phyloP scores from a whole-genome alignment of 2,797 vertebrate species.

The Caiman crocodilus region DNA sequence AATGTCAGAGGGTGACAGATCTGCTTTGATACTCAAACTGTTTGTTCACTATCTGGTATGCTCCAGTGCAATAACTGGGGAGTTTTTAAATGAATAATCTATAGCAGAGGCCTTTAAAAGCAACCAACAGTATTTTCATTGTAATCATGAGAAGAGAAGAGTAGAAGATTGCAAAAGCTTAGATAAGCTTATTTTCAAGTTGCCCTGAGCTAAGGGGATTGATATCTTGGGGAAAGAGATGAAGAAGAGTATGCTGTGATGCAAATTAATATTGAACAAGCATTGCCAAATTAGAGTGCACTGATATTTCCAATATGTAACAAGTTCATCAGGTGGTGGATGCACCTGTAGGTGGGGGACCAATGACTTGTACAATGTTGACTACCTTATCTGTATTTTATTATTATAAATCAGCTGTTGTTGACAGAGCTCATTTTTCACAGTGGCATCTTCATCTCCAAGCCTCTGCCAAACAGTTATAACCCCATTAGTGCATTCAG shows the following conservation, averaged over 20 bases:
- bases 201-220: conserved; percentile 19
- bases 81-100: neutral
- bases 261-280: conserved; percentile 56
- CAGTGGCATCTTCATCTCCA: conserved; percentile 55
- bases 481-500: conserved; percentile 81
- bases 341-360: conserved; percentile 46
- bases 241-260: conserved; percentile 20
- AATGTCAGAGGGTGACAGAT: neutral
- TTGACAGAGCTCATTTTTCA: conserved; percentile 82
- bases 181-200: neutral
- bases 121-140: neutral
- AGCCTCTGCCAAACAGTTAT: conserved; percentile 75
- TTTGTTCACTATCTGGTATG: neutral
- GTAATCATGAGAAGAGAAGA: neutral
- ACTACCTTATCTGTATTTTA: conserved; percentile 43
- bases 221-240: conserved; percentile 14
- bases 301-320: conserved; percentile 56
- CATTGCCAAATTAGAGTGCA: conserved; percentile 37
- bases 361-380: conserved; percentile 29
- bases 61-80: neutral
- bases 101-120: neutral
- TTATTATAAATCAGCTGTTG: conserved; percentile 79
- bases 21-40: neutral
- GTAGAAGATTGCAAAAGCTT: neutral
- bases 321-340: conserved; percentile 33